Evolutionary conservation across 1,140 invertebrate genomes (phyloP).

Genomic region (Zaprionus taronus): DNA sequence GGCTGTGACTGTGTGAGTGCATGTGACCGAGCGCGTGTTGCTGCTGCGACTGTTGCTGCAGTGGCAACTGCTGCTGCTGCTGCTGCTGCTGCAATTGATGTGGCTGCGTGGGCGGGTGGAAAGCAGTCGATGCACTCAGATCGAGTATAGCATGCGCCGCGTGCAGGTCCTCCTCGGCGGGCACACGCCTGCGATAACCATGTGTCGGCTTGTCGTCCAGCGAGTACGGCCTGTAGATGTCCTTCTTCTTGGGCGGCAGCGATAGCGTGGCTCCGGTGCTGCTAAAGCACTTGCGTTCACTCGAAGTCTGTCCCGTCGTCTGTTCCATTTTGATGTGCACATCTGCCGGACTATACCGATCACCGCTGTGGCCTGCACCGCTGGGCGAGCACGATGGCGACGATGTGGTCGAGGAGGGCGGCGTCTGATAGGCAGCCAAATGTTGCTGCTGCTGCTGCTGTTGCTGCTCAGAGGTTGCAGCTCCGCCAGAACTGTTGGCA

Average conservation of each 20-base stretch:
- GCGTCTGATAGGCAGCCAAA: slow-evolving; percentile 77
- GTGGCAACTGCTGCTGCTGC: slow-evolving; percentile 65
- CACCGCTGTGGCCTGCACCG: slow-evolving; percentile 41
- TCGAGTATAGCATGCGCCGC: slow-evolving; percentile 94
- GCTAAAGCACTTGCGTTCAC: slow-evolving; percentile 88
- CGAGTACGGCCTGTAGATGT: slow-evolving; percentile 94
- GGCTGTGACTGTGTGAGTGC: slow-evolving; percentile 35
- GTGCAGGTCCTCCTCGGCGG: slow-evolving; percentile 91
- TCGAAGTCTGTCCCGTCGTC: slow-evolving; percentile 64
- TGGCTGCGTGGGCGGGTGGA: slow-evolving; percentile 86
- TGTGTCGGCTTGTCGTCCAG: slow-evolving; percentile 87
- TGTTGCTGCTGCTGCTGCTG: slow-evolving; percentile 59
- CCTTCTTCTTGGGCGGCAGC: slow-evolving; percentile 93
- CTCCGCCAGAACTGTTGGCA: slow-evolving; percentile 37
- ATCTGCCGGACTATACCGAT: slow-evolving; percentile 62
- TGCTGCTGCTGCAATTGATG: slow-evolving; percentile 77
- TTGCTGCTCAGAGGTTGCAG: slow-evolving; percentile 14
- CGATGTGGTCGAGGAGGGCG: slow-evolving; percentile 78
- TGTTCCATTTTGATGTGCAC: slow-evolving; percentile 68
- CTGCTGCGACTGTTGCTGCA: slow-evolving; percentile 52
- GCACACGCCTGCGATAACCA: slow-evolving; percentile 86
- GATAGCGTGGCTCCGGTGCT: slow-evolving; percentile 92
- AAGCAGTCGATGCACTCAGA: slow-evolving; percentile 92
- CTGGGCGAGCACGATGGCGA: slow-evolving; percentile 78
- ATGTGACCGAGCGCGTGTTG: slow-evolving; percentile 25